Base-by-base conservation (phyloP, 2,888 invertebrate genomes). In the Acanthosoma haemorrhoidale region DNA sequence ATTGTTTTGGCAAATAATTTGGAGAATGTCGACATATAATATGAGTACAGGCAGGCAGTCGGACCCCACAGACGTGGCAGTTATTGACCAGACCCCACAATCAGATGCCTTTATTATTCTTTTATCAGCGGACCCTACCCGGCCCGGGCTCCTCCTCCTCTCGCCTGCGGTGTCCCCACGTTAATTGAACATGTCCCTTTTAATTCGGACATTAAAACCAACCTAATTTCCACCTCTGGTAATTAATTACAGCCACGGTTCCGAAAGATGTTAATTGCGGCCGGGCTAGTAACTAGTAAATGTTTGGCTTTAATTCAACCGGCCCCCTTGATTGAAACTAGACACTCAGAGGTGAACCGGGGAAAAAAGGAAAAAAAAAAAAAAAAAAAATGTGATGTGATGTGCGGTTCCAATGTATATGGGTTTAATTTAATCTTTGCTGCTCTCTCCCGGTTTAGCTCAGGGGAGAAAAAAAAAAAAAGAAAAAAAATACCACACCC, bases 201-300 rank as follows among this genome's bases (percentile, higher is more conserved):
- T 64, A 64, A 64, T 64, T 64, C 39, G 38, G 31, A 41, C 64
- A 64, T 64, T 64, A 64, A 64, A 64, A 64, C 41, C 64, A 64
- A 64, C 64, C 64, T 64, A 64, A 64, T 64, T 64, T 64, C 38
- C 41, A 39, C 36, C 36, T 64, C 39, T 25, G 39, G 39, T 41
- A 64, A 64, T 64, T 64, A 64, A 64, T 64, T 64, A 64, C 39
- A 36, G 29, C 21, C 43, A 13, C 25, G 25, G 51, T 51, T 51
- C 51, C 29, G n/a, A 51, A 51, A 51, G 51, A 51, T 51, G 51
- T 51, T 51, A 51, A 51, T 51, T 51, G 51, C 51, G 25, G 51
- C n/a, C n/a, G n/a, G n/a, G n/a, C n/a, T n/a, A n/a, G n/a, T n/a
- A n/a, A n/a, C n/a, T n/a, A 51, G 51, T 25, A 51, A n/a, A n/a